A percentile compares a stretch with the other conserved stretches of the same genome.
Conservation (phyloP, 2,797 vertebrate genomes). For the Vespertilio murinus region DNA sequence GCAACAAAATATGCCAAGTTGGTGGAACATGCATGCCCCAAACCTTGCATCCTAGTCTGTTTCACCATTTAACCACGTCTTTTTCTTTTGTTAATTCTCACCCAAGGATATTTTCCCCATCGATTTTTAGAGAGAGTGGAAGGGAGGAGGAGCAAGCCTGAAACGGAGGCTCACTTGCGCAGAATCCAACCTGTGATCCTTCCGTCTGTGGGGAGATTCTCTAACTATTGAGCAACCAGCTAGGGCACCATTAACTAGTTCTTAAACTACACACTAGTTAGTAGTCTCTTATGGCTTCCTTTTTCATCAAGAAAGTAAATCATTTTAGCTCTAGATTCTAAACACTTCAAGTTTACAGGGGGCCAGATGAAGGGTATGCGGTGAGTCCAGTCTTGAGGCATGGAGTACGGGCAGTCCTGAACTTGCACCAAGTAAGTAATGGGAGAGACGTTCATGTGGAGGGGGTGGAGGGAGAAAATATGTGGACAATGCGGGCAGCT, state of each 20-base stretch:
- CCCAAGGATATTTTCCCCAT: no score
- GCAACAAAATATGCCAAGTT: background rate
- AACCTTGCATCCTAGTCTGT: background rate
- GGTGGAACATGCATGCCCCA: background rate
- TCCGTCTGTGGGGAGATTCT: no score
- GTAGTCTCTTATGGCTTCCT: background rate
- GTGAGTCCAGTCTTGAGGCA: background rate
- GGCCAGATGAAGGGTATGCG: background rate
- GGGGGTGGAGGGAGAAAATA: fast-evolving
- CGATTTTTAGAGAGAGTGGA: no score
- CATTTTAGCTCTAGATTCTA: background rate
- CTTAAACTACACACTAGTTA: background rate
- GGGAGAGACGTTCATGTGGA: background rate
- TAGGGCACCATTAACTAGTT: background rate
- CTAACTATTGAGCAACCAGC: no score
- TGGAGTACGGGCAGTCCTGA: background rate
- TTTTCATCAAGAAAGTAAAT: background rate
- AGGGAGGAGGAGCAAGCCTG: no score
- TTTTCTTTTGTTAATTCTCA: no score
- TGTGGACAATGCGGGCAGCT: no score
- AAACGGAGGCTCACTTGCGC: no score
- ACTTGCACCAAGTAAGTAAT: background rate
- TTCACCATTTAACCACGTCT: background rate
- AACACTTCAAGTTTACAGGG: background rate
- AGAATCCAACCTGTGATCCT: no score